Conservation (phyloP, 2,113 vertebrate species). For the Canis aureus region DNA sequence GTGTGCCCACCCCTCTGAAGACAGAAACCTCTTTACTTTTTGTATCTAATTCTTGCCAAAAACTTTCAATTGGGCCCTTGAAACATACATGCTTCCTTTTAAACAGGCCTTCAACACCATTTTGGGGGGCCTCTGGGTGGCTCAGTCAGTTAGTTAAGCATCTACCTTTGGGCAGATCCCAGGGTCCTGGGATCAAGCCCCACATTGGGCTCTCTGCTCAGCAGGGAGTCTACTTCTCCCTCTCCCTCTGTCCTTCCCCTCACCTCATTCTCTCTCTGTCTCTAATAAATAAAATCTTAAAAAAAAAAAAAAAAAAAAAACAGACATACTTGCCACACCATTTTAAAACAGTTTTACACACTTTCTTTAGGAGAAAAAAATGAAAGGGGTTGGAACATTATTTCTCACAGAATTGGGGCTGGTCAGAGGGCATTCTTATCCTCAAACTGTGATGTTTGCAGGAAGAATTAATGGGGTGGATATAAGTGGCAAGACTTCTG, state of each 20-base stretch:
- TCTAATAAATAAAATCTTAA: too few species aligned
- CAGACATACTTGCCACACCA: not conserved
- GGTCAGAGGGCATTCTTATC: not conserved
- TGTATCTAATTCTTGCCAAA: constrained; percentile 29
- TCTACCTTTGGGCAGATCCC: not conserved
- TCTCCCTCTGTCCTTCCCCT: not conserved
- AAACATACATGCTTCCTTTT: not conserved
- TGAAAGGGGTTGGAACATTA: not conserved
- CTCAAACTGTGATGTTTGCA: not conserved
- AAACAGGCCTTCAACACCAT: not conserved
- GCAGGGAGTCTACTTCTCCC: not conserved
- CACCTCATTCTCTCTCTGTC: not conserved
- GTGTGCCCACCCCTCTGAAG: not conserved
- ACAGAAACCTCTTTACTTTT: not conserved
- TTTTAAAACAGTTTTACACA: constrained; percentile 31
- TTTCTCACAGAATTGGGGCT: not conserved
- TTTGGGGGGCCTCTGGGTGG: not conserved
- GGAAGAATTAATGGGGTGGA: not conserved
- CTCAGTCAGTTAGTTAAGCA: not conserved
- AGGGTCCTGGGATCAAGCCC: not conserved
- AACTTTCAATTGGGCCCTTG: constrained; percentile 32
- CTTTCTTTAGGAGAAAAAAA: constrained; percentile 1
- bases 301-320: not conserved
- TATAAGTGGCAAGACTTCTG: not conserved
- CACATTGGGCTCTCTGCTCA: not conserved